These are phyloP conservation scores for Spinus pinus DNA, from an alignment of 2,797 vertebrate species.

Conservation along the genomic window DNA sequence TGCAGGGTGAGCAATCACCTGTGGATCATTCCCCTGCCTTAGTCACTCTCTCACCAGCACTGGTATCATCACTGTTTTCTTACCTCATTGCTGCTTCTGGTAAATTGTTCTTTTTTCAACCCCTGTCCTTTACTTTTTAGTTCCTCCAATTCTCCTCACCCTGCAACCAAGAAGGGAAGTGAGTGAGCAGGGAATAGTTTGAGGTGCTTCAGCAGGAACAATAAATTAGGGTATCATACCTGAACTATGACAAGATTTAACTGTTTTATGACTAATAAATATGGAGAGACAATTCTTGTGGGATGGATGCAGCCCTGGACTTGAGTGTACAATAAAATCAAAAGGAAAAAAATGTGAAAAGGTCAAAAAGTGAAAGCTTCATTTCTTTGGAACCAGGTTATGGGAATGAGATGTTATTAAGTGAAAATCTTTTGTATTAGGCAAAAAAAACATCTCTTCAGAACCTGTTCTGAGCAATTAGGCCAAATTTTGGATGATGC, in stretches of 20 bases:
- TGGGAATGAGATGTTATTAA: not conserved
- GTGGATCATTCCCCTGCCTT: not conserved
- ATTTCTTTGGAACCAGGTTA: not conserved
- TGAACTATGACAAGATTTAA: not conserved
- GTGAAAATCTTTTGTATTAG: not conserved
- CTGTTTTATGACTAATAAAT: not conserved
- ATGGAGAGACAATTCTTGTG: not conserved
- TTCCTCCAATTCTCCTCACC: not conserved
- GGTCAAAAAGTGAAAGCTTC: not conserved
- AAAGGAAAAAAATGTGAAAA: not conserved
- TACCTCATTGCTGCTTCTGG: not conserved
- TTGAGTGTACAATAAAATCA: not conserved
- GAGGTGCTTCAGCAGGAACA: not conserved
- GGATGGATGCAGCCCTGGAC: not conserved
- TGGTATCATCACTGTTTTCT: not conserved
- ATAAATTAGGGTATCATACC: not conserved
- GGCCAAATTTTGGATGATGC: not conserved
- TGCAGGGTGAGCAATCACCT: rapidly evolving
- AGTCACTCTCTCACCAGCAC: not conserved
- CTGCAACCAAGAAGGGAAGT: not conserved
- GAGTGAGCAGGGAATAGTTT: no score
- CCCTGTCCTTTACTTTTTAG: not conserved
- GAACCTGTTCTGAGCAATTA: not conserved
- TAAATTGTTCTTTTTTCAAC: not conserved
- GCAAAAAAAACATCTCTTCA: not conserved